Evolutionary conservation across 2,113 vertebrate genomes (phyloP).

Genomic region (Protomyctophum bolini): DNA sequence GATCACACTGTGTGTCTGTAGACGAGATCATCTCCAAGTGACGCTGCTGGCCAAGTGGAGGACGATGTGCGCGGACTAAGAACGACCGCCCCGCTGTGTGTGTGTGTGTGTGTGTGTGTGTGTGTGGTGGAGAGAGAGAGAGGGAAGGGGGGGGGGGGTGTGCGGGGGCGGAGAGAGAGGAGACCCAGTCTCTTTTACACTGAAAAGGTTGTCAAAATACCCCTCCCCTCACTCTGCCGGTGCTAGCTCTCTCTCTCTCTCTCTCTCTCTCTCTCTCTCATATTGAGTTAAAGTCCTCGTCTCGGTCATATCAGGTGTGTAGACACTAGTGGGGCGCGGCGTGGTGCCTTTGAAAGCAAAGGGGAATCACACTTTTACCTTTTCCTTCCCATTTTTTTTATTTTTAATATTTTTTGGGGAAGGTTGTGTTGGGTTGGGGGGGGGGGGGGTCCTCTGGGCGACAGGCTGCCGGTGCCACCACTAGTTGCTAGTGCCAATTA

Average conservation of each 20-base stretch:
- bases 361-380: too few relatives aligned
- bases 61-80: slow-evolving; percentile 79
- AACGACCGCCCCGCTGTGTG: slow-evolving; percentile 75
- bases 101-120: too few relatives aligned
- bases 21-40: slow-evolving; percentile 57
- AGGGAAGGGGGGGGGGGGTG: slow-evolving; percentile 11
- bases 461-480: slow-evolving; percentile 29
- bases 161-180: slow-evolving; percentile 29
- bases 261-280: neutral
- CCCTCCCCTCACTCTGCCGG: neutral
- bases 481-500: slow-evolving; percentile 52
- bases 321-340: too few relatives aligned
- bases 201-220: slow-evolving; percentile 72
- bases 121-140: slow-evolving; percentile 40
- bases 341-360: too few relatives aligned
- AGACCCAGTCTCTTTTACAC: slow-evolving; percentile 54
- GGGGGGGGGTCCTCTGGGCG: too few relatives aligned
- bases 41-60: slow-evolving; percentile 68
- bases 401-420: too few relatives aligned
- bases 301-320: neutral
- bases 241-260: neutral
- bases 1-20: slow-evolving; percentile 67
- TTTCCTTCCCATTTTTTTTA: too few relatives aligned
- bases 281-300: too few relatives aligned
- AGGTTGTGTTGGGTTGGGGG: too few relatives aligned